Evolutionary conservation across 2,113 vertebrate genomes (phyloP).

Genomic region (Rhynchopsitta pachyrhyncha): DNA sequence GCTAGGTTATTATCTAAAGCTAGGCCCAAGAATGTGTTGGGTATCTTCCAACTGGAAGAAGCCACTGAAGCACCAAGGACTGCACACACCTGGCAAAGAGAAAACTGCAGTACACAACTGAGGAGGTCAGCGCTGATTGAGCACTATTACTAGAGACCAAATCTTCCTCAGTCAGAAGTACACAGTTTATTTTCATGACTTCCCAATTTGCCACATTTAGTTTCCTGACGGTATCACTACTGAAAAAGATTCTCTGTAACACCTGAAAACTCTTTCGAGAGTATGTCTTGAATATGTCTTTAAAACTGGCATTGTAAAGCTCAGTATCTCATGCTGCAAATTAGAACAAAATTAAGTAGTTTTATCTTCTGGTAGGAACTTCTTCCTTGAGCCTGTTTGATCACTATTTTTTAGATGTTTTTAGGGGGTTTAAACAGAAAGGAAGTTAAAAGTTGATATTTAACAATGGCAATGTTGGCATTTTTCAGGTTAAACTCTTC

Average conservation of each 20-base stretch:
- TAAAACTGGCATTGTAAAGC: neutral
- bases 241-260: neutral
- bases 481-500: conserved; percentile 20
- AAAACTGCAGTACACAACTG: accelerated
- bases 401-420: neutral
- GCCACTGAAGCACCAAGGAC: neutral
- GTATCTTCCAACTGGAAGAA: neutral
- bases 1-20: neutral
- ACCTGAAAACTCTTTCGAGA: neutral
- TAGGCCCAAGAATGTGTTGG: neutral
- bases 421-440: neutral
- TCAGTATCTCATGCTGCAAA: neutral
- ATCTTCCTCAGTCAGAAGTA: neutral
- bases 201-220: neutral
- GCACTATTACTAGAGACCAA: neutral
- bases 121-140: neutral
- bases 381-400: neutral
- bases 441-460: neutral
- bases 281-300: neutral
- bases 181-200: neutral
- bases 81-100: neutral
- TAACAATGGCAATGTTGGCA: neutral
- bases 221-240: neutral
- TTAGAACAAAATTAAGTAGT: neutral
- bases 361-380: neutral